phyloP scores from a whole-genome alignment of 2,113 vertebrate genomes.

The Rhinogobius similis region DNA sequence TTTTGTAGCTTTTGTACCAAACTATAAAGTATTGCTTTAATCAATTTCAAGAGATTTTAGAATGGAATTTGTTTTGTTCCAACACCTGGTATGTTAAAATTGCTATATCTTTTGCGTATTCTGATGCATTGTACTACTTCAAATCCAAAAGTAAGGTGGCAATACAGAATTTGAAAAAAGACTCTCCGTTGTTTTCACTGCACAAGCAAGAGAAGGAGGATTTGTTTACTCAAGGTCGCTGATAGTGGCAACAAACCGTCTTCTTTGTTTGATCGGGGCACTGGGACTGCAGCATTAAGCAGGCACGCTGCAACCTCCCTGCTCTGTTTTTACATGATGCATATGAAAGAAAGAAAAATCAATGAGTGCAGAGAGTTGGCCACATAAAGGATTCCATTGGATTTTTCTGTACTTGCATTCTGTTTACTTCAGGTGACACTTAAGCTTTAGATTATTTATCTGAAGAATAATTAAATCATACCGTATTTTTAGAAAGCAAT shows the following conservation, averaged over 20 bases:
- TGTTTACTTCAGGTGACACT: slow-evolving; percentile 31
- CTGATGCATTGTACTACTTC: slow-evolving; percentile 18
- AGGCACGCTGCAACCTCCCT: slow-evolving; percentile 45
- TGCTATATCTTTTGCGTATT: background rate
- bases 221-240: slow-evolving; percentile 68
- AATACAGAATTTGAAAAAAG: slow-evolving; percentile 54
- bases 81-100: background rate
- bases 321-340: slow-evolving; percentile 66
- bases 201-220: slow-evolving; percentile 34
- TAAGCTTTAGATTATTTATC: slow-evolving; percentile 9
- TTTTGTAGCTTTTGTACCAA: no score
- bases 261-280: slow-evolving; percentile 48
- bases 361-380: slow-evolving; percentile 54
- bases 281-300: slow-evolving; percentile 52
- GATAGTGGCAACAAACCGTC: slow-evolving; percentile 56
- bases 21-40: no score
- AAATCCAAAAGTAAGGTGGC: slow-evolving; percentile 29
- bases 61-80: background rate
- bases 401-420: slow-evolving; percentile 34
- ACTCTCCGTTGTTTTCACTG: slow-evolving; percentile 45
- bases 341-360: slow-evolving; percentile 69
- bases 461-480: background rate
- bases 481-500: background rate
- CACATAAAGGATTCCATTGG: slow-evolving; percentile 54
- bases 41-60: no score